Evolutionary conservation across 2,888 invertebrate species (phyloP), one percentile per base, ranked within the genome.

Genomic region (Stenolophus ochropezus): DNA sequence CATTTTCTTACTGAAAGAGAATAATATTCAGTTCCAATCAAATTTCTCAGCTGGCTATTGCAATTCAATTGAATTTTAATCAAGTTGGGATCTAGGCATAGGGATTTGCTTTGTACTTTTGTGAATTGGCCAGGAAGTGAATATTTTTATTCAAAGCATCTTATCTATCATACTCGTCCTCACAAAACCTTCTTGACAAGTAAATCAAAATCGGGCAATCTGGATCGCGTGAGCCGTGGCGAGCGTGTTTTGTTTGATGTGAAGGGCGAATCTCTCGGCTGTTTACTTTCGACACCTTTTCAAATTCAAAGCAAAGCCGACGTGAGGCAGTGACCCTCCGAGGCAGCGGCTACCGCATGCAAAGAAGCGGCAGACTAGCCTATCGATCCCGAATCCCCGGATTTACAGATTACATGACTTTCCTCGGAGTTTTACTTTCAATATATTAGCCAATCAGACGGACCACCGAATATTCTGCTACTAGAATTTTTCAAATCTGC

Each of bases 261-360:
- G 61, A 61, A 61, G 61, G 25, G 61, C 61, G 61, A 61, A 61
- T 61, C 61, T 61, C 33, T 33, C 42, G 47, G 4, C 47, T 73
- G 73, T 73, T 73, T 73, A 73, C 42, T 73, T 47, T 73, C 73
- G 73, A 49, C 73, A 73, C 73, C 73, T 73, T 69, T 49, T 47
- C 23, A 47, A 47, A 42, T 49, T 49, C 42, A 49, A 42, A 73
- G 73, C 73, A 69, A 42, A 33, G 65, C 27, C 23, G 65, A 27
- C 33, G 33, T 42, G 33, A 42, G 33, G 33, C 18, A 47, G 27
- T 69, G 42, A 69, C 33, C 65, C 21, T 65, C n/a, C 25, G 65
- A 25, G 25, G 21, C 1, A 20, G 11, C 21, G 61, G 25, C n/a
- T 23, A 25, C 25, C n/a, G 61, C 25, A 61, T 56, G 56, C 56